Conservation (phyloP, 2,113 vertebrate species). For the Haemorhous mexicanus region DNA sequence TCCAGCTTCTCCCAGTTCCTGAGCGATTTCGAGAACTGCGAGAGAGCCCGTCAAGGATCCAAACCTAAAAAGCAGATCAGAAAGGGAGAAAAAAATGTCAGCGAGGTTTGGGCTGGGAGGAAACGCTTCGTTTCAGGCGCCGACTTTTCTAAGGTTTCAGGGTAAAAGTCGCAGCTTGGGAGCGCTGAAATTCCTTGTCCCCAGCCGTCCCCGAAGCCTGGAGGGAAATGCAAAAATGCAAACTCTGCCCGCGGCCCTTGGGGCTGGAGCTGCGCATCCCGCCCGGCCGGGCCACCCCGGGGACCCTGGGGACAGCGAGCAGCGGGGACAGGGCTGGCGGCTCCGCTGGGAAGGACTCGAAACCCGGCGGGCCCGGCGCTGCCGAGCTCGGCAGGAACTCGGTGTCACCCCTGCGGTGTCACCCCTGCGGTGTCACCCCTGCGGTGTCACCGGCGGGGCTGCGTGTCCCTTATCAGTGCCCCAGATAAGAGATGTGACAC, state of each 20-base stretch:
- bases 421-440: background rate
- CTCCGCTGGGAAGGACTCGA: background rate
- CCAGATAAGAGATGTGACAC: conserved; percentile 7
- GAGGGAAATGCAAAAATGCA: background rate
- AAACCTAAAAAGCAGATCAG: background rate
- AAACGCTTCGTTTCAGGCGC: background rate
- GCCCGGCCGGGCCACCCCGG: too few species aligned
- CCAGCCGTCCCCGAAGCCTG: fast-evolving
- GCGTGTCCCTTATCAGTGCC: background rate
- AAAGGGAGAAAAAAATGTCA: background rate
- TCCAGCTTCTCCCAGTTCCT: background rate
- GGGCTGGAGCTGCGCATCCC: background rate
- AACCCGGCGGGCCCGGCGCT: background rate
- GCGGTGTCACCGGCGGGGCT: background rate
- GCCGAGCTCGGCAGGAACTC: background rate
- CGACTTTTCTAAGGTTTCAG: background rate
- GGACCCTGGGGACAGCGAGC: background rate
- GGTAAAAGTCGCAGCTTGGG: background rate
- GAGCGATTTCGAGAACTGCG: background rate
- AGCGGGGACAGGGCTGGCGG: fast-evolving
- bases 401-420: background rate
- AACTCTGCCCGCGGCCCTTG: fast-evolving
- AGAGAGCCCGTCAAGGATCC: fast-evolving
- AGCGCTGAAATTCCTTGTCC: background rate
- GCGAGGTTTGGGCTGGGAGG: background rate